Evolutionary conservation across 2,797 vertebrate genomes (phyloP).

Genomic region (Pipistrellus pipistrellus): DNA sequence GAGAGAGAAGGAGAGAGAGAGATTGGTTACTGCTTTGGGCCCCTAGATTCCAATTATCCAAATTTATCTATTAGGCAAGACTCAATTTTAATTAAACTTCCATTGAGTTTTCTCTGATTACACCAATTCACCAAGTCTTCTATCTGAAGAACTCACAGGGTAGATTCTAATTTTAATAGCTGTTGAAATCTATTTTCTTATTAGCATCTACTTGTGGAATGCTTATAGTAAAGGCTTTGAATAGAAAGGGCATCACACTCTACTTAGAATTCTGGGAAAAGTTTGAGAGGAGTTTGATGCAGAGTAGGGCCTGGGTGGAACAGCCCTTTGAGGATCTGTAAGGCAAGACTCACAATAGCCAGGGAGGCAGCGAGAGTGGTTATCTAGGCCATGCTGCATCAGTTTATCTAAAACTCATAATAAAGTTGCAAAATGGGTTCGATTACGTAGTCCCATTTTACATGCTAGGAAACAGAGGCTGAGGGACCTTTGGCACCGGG

Average conservation of each 20-base stretch:
- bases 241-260: neutral
- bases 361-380: neutral
- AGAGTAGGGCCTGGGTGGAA: neutral
- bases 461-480: neutral
- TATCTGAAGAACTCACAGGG: slow-evolving; percentile 45
- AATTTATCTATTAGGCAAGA: slow-evolving; percentile 53
- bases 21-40: neutral
- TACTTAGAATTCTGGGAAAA: slow-evolving; percentile 35
- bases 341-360: neutral
- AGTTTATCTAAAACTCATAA: neutral
- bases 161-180: slow-evolving; percentile 73
- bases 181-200: slow-evolving; percentile 71
- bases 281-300: neutral
- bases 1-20: neutral
- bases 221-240: slow-evolving; percentile 48
- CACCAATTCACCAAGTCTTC: slow-evolving; percentile 48
- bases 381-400: neutral
- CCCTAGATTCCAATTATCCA: neutral
- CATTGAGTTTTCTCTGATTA: slow-evolving; percentile 59
- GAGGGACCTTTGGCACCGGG: neutral
- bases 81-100: slow-evolving; percentile 56
- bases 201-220: slow-evolving; percentile 62
- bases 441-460: slow-evolving; percentile 35
- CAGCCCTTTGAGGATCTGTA: neutral
- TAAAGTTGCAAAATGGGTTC: neutral